phyloP scores from a whole-genome alignment of 53 echinoderm and acorn worm species.

The Paracentrotus lividus region DNA sequence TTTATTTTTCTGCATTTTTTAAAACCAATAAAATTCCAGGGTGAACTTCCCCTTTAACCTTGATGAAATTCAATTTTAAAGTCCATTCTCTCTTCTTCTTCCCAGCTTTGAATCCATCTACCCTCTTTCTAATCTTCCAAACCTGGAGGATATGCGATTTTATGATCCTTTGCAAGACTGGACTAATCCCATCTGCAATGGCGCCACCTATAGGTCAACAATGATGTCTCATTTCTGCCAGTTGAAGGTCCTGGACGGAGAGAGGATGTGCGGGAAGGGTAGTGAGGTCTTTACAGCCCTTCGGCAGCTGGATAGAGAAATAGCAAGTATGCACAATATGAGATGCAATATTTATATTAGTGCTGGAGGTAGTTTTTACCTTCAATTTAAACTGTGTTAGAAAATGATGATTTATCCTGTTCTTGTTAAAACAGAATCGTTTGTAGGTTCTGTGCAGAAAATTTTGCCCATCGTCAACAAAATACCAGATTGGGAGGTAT shows the following conservation, averaged over 20 bases:
- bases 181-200: slow-evolving; percentile 89
- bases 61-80: too few species aligned
- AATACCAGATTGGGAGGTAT: too few species aligned
- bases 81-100: neutral
- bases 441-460: too few species aligned
- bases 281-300: slow-evolving; percentile 87
- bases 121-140: slow-evolving; percentile 76
- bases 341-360: neutral
- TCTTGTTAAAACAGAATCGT: too few species aligned
- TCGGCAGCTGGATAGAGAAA: slow-evolving; percentile 73
- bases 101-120: slow-evolving; percentile 79
- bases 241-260: slow-evolving; percentile 88
- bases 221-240: slow-evolving; percentile 80
- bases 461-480: too few species aligned
- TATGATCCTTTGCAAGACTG: slow-evolving; percentile 75
- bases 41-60: too few species aligned
- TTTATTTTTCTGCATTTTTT: too few species aligned
- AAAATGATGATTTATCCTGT: too few species aligned
- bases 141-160: slow-evolving; percentile 80
- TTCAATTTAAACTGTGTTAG: too few species aligned
- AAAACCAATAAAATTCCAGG: too few species aligned
- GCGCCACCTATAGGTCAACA: slow-evolving; percentile 72
- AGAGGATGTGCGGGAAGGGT: slow-evolving; percentile 87
- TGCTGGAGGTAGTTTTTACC: too few species aligned
- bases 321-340: slow-evolving; percentile 59